Evolutionary conservation across 1,140 invertebrate species (phyloP), one percentile per base, ranked within the genome.

Genomic region (Andricus grossulariae): DNA sequence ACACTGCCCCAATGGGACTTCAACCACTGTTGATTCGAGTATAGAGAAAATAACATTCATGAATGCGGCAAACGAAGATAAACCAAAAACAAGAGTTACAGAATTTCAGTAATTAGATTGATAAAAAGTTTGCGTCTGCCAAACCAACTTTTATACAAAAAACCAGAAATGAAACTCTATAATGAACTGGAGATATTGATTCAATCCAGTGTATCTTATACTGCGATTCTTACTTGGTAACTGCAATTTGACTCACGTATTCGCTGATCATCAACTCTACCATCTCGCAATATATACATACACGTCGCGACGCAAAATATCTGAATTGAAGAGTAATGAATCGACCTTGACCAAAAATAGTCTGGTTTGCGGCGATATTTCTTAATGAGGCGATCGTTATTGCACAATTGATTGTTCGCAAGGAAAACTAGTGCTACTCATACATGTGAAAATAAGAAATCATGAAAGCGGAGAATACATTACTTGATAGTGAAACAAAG

Each of bases 21-120:
- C 60, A 57, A 55, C 57, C 57, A 60, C 25, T 39, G 21, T 39
- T 66, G 60, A 66, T 66, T 66, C 39, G 25, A 66, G 60, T 66
- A 3, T 66, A 25, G 25, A 39, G 60, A 66, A 66, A 39, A 66
- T 39, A 66, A 39, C 60, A 39, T 45, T 21, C 32, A 66, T 39
- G 25, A 66, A 45, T 66, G 60, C 60, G 32, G 11, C 13, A 15
- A 66, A 15, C 39, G 13, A 21, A 55, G 18, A 55, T 8, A 39
- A 39, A 66, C 21, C 52, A 16, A 16, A 2, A 66, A 32, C 25
- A 32, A 66, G 18, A 66, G 25, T 15, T 10, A n/a, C 16, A 54
- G 2, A 66, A 66, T 16, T 25, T 7, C 25, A 32, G 57, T 13
- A 15, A 6, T 13, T 15, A 16, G 16, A 5, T 18, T 32, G 57